These are phyloP conservation scores for Cyprinella venusta DNA, from an alignment of 2,797 vertebrate species.

Conservation along the genomic window DNA sequence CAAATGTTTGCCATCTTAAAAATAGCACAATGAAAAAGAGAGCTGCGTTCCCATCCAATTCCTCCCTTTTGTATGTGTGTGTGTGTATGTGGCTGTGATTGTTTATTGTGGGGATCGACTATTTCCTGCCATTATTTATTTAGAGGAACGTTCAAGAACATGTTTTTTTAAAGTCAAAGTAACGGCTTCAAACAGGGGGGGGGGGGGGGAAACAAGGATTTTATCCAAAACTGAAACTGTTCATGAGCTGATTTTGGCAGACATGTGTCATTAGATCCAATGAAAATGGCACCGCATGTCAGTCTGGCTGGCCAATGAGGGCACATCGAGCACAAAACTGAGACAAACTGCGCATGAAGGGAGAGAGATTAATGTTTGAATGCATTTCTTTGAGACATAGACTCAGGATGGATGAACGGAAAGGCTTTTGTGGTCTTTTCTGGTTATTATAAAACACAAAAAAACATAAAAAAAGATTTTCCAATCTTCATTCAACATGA, in stretches of 20 bases:
- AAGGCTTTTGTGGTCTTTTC: slow-evolving; percentile 1
- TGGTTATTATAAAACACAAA: slow-evolving; percentile 1
- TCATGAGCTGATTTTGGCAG: slow-evolving; percentile 70
- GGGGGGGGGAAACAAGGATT: slow-evolving; percentile 25
- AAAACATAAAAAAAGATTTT: slow-evolving; percentile 5
- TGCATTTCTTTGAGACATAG: background rate
- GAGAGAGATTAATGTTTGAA: slow-evolving; percentile 9
- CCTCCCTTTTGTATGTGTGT: slow-evolving; percentile 63
- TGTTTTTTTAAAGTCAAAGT: slow-evolving; percentile 44
- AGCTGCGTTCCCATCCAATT: slow-evolving; percentile 65
- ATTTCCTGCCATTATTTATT: slow-evolving; percentile 76
- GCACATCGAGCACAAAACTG: slow-evolving; percentile 14
- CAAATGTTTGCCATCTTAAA: slow-evolving; percentile 64
- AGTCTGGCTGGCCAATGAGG: slow-evolving; percentile 4
- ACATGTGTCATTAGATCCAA: slow-evolving; percentile 56
- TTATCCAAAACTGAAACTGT: slow-evolving; percentile 73
- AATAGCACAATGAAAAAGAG: slow-evolving; percentile 64
- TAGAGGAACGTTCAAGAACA: slow-evolving; percentile 60
- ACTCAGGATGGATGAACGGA: slow-evolving; percentile 19
- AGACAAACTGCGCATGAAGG: slow-evolving; percentile 1
- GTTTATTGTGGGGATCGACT: slow-evolving; percentile 77
- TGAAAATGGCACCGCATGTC: slow-evolving; percentile 21
- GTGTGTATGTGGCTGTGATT: slow-evolving; percentile 69
- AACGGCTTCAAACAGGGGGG: slow-evolving; percentile 26
- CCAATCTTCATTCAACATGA: background rate